Evolutionary conservation across 1,140 invertebrate genomes (phyloP).

Genomic region (Hypsibius dujardini): DNA sequence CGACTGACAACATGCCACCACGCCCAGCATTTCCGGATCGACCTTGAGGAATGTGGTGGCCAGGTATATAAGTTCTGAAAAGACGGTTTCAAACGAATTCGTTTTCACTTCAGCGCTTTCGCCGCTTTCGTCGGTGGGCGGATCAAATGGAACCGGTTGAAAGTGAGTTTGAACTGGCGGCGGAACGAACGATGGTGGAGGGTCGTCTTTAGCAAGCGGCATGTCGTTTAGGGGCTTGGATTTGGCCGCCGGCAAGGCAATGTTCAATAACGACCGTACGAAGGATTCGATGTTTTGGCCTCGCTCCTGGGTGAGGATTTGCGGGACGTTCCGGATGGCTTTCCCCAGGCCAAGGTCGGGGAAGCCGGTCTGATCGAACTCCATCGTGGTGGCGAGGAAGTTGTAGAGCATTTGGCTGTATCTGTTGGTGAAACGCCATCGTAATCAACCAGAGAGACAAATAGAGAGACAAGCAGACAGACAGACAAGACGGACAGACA

Average conservation of each 20-base stretch:
- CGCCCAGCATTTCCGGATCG: neutral
- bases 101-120: neutral
- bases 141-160: neutral
- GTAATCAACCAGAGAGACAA: no score
- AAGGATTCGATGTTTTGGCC: constrained; percentile 9
- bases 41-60: neutral
- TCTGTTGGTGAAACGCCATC: neutral
- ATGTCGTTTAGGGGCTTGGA: neutral
- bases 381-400: constrained; percentile 2
- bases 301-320: neutral
- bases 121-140: neutral
- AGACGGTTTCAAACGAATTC: neutral
- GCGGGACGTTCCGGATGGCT: constrained; percentile 4
- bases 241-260: neutral
- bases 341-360: neutral
- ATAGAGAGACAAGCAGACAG: no score
- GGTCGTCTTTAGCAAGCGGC: neutral
- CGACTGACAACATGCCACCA: neutral
- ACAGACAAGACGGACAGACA: no score
- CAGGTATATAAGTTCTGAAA: neutral
- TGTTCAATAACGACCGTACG: neutral
- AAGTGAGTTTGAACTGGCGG: neutral
- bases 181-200: neutral
- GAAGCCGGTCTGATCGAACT: neutral
- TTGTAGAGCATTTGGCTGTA: constrained; percentile 15